Evolutionary conservation across 2,113 vertebrate genomes (phyloP).

Genomic region (Serilophus lunatus): DNA sequence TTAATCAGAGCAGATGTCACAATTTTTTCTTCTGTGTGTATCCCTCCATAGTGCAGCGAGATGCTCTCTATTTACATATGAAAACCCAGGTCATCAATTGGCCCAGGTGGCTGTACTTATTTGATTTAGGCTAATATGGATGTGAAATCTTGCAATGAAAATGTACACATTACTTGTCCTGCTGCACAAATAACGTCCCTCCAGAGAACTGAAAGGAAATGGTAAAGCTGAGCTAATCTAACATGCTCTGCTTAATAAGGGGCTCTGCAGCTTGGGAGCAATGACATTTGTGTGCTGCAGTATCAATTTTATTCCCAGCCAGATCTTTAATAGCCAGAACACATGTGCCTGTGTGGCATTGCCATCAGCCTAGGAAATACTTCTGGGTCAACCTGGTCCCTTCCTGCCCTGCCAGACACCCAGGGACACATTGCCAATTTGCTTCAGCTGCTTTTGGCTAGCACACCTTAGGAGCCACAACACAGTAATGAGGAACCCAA

Average conservation of each 20-base stretch:
- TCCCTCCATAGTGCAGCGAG: background rate
- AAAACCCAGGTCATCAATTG: background rate
- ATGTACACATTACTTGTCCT: background rate
- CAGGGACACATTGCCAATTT: background rate
- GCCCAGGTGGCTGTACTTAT: background rate
- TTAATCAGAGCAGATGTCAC: fast-evolving
- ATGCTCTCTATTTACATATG: background rate
- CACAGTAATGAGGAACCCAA: fast-evolving
- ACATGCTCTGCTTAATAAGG: background rate
- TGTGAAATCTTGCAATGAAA: background rate
- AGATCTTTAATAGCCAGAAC: background rate
- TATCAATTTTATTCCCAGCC: background rate
- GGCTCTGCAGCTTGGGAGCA: background rate
- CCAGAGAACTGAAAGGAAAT: background rate
- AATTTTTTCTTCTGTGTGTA: background rate
- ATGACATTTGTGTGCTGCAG: background rate
- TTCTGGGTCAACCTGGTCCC: background rate
- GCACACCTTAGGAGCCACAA: background rate
- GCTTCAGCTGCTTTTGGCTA: background rate
- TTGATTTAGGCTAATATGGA: background rate
- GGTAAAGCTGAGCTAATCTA: background rate
- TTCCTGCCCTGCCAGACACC: background rate
- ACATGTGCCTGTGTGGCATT: fast-evolving
- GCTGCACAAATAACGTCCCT: fast-evolving
- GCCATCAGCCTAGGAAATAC: background rate